Conservation (phyloP, 2,797 vertebrate genomes). For the Rhincodon typus region DNA sequence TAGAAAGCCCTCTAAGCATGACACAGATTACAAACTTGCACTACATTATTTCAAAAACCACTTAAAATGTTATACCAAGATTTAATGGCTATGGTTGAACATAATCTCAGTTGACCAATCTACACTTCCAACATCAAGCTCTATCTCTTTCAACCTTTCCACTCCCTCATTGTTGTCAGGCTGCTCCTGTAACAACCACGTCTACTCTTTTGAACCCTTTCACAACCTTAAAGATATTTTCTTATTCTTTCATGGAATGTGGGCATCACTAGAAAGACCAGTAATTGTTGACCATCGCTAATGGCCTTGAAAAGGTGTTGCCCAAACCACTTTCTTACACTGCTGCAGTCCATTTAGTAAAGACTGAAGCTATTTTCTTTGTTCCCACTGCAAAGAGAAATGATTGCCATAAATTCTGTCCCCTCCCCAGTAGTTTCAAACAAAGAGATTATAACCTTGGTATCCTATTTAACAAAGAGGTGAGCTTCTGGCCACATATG, state of each 20-base stretch:
- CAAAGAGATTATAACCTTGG: neutral
- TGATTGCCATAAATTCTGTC: neutral
- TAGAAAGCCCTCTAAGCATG: neutral
- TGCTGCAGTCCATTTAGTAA: no score
- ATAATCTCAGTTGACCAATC: neutral
- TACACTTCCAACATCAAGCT: neutral
- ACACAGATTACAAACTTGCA: neutral
- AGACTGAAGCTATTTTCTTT: neutral
- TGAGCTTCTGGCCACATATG: neutral
- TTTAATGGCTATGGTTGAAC: neutral
- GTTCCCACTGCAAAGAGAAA: neutral
- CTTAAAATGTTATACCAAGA: neutral
- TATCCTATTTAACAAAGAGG: neutral
- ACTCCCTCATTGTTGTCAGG: neutral
- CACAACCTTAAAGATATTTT: no score
- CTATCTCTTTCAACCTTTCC: neutral
- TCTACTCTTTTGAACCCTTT: no score
- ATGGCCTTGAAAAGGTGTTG: no score
- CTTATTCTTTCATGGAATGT: neutral
- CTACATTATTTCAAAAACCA: constrained; percentile 25
- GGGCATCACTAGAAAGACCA: neutral
- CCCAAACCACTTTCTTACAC: no score
- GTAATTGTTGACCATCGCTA: neutral
- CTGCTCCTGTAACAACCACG: neutral
- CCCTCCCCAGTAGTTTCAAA: neutral